These are phyloP conservation scores for Drosophila dives DNA, from an alignment of 2,888 invertebrate species.

Conservation along the genomic window DNA sequence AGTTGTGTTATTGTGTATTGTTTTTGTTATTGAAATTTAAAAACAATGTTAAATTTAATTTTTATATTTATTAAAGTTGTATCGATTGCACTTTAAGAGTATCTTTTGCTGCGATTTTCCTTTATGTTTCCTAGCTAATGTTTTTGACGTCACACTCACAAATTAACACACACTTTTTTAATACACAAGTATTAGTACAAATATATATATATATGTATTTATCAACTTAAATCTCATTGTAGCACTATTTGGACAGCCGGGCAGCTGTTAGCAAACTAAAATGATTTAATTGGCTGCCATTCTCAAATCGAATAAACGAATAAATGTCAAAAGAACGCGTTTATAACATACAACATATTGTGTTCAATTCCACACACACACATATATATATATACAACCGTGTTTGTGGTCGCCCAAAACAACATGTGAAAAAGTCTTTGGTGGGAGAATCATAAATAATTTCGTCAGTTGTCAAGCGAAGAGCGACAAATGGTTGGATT, in stretches of 20 bases:
- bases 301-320: conserved; percentile 42
- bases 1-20: not conserved
- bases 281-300: conserved; percentile 1
- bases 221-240: conserved; percentile 17
- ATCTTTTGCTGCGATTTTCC: not conserved
- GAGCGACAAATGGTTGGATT: conserved; percentile 48
- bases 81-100: not conserved
- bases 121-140: not conserved
- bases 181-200: not conserved
- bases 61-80: not conserved
- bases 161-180: not conserved
- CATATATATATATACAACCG: not conserved
- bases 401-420: conserved; percentile 25
- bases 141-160: conserved; percentile 17
- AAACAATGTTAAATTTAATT: not conserved
- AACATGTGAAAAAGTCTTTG: conserved; percentile 6
- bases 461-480: conserved; percentile 69
- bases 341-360: conserved; percentile 49
- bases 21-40: not conserved
- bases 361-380: conserved; percentile 26
- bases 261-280: conserved; percentile 38
- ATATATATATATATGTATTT: conserved; percentile 2
- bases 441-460: conserved; percentile 66
- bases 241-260: conserved; percentile 1
- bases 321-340: conserved; percentile 39